phyloP scores from a whole-genome alignment of 2,797 vertebrate genomes.

The Malacoctenus gilli region DNA sequence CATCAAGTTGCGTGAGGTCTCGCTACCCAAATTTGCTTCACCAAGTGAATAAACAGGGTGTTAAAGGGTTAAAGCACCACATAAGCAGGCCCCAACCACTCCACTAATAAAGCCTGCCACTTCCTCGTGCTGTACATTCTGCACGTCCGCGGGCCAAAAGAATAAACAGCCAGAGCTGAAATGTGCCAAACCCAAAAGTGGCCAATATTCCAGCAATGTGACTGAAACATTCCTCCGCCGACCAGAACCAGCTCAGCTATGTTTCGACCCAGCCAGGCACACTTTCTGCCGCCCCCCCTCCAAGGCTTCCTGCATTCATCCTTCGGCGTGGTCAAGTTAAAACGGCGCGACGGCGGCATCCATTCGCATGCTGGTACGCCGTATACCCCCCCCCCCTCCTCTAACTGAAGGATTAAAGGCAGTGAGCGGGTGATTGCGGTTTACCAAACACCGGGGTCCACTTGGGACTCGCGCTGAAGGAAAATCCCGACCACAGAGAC shows the following conservation, averaged over 20 bases:
- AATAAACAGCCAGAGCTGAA: background rate
- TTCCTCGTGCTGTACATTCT: conserved; percentile 23
- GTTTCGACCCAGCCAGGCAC: conserved; percentile 36
- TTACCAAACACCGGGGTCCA: conserved; percentile 23
- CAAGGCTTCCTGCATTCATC: conserved; percentile 38
- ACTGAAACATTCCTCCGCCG: conserved; percentile 62
- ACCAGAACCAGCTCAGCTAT: conserved; percentile 73
- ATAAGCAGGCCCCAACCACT: background rate
- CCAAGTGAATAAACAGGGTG: too few relatives aligned
- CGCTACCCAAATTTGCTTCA: too few relatives aligned
- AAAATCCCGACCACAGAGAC: conserved; percentile 43
- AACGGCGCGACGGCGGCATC: conserved; percentile 26
- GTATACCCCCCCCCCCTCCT: background rate
- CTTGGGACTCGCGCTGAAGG: conserved; percentile 12
- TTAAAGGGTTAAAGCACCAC: background rate
- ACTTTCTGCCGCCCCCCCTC: conserved; percentile 43
- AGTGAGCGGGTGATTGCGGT: conserved; percentile 18
- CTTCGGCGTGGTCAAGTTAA: conserved; percentile 39
- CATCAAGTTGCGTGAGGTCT: too few relatives aligned
- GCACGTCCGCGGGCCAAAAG: conserved; percentile 25
- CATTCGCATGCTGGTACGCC: conserved; percentile 13
- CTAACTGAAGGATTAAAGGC: conserved; percentile 21
- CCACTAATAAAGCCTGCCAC: conserved; percentile 19
- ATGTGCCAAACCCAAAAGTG: conserved; percentile 64
- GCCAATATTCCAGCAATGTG: conserved; percentile 52